Conservation (phyloP, 2,113 vertebrate species). For the Xenopus borealis region DNA sequence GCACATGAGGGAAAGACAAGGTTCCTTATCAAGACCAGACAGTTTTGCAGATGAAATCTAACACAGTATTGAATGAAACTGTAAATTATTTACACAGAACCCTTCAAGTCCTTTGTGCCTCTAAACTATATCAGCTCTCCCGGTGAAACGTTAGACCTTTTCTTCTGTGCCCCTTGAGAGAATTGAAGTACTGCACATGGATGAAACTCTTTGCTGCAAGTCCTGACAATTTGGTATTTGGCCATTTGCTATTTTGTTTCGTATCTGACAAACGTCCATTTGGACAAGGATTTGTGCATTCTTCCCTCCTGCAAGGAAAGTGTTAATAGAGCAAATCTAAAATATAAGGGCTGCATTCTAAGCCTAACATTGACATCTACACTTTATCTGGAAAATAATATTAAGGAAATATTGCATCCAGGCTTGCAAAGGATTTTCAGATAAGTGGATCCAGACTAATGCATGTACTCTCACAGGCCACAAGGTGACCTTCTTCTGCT, state of each 20-base stretch:
- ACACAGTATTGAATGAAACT: constrained; percentile 45
- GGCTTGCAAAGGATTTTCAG: constrained; percentile 9
- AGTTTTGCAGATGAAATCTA: constrained; percentile 47
- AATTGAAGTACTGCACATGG: constrained; percentile 53
- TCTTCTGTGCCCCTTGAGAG: constrained; percentile 55
- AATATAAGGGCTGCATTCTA: not conserved
- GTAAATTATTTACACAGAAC: constrained; percentile 74
- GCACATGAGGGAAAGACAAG: constrained; percentile 25
- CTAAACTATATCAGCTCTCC: constrained; percentile 59
- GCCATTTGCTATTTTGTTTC: constrained; percentile 9
- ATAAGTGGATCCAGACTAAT: constrained; percentile 15
- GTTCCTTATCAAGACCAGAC: constrained; percentile 32
- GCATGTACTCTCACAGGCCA: constrained; percentile 4
- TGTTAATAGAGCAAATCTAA: not conserved
- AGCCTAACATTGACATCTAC: not conserved
- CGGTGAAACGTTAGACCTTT: constrained; percentile 61
- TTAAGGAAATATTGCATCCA: not conserved
- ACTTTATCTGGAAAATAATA: not conserved
- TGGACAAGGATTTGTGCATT: not conserved
- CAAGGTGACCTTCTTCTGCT: constrained; percentile 34
- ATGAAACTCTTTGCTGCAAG: constrained; percentile 41
- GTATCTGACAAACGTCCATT: not conserved
- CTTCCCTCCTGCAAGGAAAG: not conserved
- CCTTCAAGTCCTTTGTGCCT: constrained; percentile 57
- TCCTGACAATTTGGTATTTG: not conserved